A percentile compares a stretch with the other conserved stretches of the same genome.
phyloP scores from a whole-genome alignment of 2,113 vertebrate genomes.

The Todiramphus saurophagus region DNA sequence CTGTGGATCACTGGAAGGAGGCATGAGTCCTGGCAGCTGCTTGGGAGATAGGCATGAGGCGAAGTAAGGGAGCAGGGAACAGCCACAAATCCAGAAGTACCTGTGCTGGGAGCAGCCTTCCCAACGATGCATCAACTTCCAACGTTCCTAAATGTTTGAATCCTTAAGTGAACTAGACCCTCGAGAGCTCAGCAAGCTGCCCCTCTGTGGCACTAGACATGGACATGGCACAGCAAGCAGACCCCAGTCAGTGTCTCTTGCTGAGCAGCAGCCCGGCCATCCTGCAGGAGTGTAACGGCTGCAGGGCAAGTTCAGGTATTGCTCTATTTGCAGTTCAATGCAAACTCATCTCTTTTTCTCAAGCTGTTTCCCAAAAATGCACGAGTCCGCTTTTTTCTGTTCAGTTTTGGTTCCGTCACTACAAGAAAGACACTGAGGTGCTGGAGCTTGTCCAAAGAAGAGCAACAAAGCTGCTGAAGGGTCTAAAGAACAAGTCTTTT shows the following conservation, averaged over 20 bases:
- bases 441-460: too few species aligned
- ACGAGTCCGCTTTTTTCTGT: background rate
- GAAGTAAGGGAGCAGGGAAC: background rate
- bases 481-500: too few species aligned
- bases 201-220: background rate
- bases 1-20: background rate
- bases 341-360: background rate
- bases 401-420: too few species aligned
- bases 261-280: fast-evolving
- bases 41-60: background rate
- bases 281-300: background rate
- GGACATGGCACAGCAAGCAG: background rate
- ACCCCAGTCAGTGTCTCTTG: background rate
- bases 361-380: background rate
- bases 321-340: background rate
- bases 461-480: too few species aligned
- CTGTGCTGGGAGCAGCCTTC: background rate
- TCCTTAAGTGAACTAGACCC: background rate
- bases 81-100: background rate
- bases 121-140: background rate
- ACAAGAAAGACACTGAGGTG: too few species aligned
- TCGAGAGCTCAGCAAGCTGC: background rate
- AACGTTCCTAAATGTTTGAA: background rate
- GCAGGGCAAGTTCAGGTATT: background rate
- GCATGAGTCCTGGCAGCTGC: background rate